A percentile compares a stretch with the other conserved stretches of the same genome.
Conservation (phyloP, 2,888 invertebrate genomes). For the Camponotus fellah region DNA sequence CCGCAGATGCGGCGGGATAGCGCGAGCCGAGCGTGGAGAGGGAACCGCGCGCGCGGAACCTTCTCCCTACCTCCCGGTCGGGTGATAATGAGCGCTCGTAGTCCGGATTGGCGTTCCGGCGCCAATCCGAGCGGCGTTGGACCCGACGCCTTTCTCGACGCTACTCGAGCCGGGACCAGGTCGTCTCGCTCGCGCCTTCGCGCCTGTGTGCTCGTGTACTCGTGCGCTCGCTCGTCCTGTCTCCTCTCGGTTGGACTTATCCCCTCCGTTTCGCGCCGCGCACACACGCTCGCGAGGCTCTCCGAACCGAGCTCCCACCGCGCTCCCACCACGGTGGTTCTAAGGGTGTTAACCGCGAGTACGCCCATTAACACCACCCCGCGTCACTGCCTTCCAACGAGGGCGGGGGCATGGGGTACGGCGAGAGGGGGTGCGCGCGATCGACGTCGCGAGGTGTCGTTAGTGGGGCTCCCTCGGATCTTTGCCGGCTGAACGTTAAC, state of each 20-base stretch:
- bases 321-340: constrained; percentile 65
- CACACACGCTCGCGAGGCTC: constrained; percentile 51
- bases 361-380: constrained; percentile 86
- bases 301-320: constrained; percentile 37
- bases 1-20: constrained; percentile 12
- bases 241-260: constrained; percentile 56
- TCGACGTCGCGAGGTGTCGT: constrained; percentile 62
- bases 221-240: not conserved
- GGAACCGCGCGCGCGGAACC: constrained; percentile 84
- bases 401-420: constrained; percentile 55
- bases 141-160: constrained; percentile 87
- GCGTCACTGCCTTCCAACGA: constrained; percentile 58
- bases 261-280: constrained; percentile 54
- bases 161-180: constrained; percentile 69
- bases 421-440: constrained; percentile 46
- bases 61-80: constrained; percentile 80
- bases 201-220: not conserved
- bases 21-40: constrained; percentile 68
- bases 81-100: constrained; percentile 85
- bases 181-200: constrained; percentile 43
- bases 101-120: constrained; percentile 85
- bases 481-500: constrained; percentile 62
- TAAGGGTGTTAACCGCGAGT: constrained; percentile 86
- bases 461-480: constrained; percentile 64
- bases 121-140: constrained; percentile 86